Evolutionary conservation across 2,113 vertebrate genomes (phyloP), one percentile per base, ranked within the genome.

Genomic region (Diadophis punctatus): DNA sequence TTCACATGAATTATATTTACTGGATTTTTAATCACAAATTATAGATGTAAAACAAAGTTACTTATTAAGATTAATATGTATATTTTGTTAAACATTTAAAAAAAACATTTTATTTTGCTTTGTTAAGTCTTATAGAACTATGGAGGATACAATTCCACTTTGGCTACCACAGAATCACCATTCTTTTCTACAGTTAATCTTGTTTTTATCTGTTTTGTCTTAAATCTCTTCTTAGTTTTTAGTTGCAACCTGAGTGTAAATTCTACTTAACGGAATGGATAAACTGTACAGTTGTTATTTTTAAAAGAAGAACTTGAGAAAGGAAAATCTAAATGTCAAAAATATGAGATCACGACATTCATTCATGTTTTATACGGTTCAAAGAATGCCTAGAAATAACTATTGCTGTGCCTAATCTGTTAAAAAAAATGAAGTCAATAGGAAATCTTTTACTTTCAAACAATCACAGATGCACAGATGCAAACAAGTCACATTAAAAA

Each of bases 281-380:
- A 43, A 43, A 80, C 34, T 43, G 18, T 43, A 80, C 3, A 18
- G 8, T 39, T 20, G 2, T 80, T 43, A 80, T 39, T 80, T 39
- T 9, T 80, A 92, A 87, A 60, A 56, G 86, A 22, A 27, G 5
- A 74, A 74, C 34, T 30, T 4, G 55, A 46, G 3, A 63, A 30
- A 52, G 25, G 34, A 43, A 89, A 88, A 86, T 46, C 53, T 16
- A 52, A 90, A 51, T 34, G 10, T 51, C 53, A 86, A 43, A 43
- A 34, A 22, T 90, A 49, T 52, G 55, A 52, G 92, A 90, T 94
- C 93, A 90, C 80, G 91, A 93, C 93, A 94, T 93, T 74, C 92
- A 95, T 43, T 80, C 89, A 1, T 46, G 93, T 89, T 74, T 11
- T 27, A 25, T 88, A 85, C 60, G 56, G 55, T 43, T 52, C 90